phyloP scores from a whole-genome alignment of 2,113 vertebrate genomes.

The Corythoichthys haematopterus region DNA sequence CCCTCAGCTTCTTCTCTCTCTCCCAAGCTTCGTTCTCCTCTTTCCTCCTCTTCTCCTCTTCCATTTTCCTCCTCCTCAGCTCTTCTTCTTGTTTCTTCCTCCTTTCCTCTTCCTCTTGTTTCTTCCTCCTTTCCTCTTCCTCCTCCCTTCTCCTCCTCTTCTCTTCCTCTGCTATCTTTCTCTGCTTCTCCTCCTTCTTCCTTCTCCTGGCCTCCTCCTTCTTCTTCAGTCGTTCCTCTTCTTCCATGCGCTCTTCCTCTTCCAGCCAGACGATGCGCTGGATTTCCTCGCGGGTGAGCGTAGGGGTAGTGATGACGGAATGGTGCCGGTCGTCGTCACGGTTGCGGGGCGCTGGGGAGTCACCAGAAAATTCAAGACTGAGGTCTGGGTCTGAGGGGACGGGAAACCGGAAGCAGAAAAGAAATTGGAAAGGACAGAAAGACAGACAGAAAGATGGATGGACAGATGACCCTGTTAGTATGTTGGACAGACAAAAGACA shows the following conservation, averaged over 20 bases:
- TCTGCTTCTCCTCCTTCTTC: slow-evolving; percentile 55
- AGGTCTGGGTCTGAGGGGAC: slow-evolving; percentile 59
- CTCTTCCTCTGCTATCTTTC: slow-evolving; percentile 59
- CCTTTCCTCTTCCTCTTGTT: slow-evolving; percentile 53
- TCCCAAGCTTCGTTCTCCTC: slow-evolving; percentile 32
- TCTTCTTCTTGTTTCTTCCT: slow-evolving; percentile 43
- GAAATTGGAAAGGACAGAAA: slow-evolving; percentile 8
- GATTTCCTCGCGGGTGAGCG: slow-evolving; percentile 47
- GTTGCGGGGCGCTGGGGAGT: slow-evolving; percentile 78
- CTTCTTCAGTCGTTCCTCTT: slow-evolving; percentile 53
- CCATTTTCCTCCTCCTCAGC: slow-evolving; percentile 22
- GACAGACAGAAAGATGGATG: slow-evolving; percentile 1
- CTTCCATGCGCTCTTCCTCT: slow-evolving; percentile 48
- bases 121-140: slow-evolving; percentile 40
- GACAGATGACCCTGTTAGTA: slow-evolving; percentile 35
- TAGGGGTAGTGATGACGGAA: background rate
- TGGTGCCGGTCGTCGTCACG: slow-evolving; percentile 9
- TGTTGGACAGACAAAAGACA: slow-evolving; percentile 33
- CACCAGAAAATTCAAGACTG: slow-evolving; percentile 79
- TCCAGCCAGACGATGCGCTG: slow-evolving; percentile 53
- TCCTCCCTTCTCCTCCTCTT: slow-evolving; percentile 47
- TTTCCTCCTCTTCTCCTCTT: slow-evolving; percentile 23
- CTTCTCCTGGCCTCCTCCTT: slow-evolving; percentile 49
- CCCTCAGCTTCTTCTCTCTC: slow-evolving; percentile 44
- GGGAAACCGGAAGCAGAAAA: slow-evolving; percentile 14